Percentiles rank a stretch among this genome's conserved stretches.
Evolutionary conservation across 2,888 invertebrate genomes (phyloP).

Genomic region (Apamea sordens): DNA sequence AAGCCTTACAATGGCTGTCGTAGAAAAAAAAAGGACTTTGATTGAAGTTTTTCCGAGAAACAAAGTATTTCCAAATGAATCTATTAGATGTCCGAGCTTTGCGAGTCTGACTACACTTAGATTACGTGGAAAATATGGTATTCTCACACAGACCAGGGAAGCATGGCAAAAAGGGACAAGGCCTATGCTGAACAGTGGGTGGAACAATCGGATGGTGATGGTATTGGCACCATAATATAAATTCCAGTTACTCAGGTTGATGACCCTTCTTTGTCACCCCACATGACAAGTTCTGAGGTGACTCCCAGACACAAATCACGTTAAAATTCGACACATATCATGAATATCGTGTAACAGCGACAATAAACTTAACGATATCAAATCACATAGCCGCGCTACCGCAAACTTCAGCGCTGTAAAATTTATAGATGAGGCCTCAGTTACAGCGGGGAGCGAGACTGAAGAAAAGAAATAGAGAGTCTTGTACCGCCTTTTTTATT

Average conservation of each 20-base stretch:
- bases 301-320: conserved; percentile 44
- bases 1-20: no score
- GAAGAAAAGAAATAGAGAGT: neutral
- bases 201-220: neutral
- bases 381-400: conserved; percentile 55
- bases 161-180: no score
- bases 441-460: conserved; percentile 46
- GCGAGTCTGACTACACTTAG: neutral
- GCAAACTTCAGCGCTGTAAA: conserved; percentile 68
- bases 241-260: conserved; percentile 1
- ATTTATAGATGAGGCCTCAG: conserved; percentile 44
- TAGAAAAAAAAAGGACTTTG: no score
- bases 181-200: no score
- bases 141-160: neutral
- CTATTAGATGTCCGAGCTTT: neutral
- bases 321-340: conserved; percentile 62
- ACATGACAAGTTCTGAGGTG: neutral
- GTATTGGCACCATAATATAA: neutral
- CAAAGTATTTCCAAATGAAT: no score
- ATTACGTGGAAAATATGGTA: neutral
- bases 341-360: conserved; percentile 53
- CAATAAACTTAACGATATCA: conserved; percentile 64
- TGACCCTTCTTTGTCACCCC: conserved; percentile 5
- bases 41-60: no score
- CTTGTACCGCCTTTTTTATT: neutral